phyloP scores from a whole-genome alignment of 2,888 invertebrate genomes.

The Phasia obesa region DNA sequence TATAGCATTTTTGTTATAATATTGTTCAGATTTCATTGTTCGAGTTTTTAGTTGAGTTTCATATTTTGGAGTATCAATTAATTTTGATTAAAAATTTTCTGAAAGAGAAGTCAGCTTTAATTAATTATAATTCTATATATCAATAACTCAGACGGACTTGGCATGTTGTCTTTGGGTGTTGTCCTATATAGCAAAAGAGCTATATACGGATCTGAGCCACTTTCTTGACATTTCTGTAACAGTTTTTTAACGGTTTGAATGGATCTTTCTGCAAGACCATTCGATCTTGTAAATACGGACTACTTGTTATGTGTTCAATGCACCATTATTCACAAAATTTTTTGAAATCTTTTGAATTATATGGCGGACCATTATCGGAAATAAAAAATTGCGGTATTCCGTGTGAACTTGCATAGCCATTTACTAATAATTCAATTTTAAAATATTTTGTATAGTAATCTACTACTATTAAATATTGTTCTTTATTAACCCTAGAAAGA shows the following conservation, averaged over 20 bases:
- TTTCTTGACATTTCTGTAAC: background rate
- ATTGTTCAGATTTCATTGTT: too few relatives aligned
- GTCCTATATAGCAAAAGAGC: too few relatives aligned
- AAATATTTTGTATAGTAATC: too few relatives aligned
- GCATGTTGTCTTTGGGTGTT: background rate
- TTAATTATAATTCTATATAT: background rate
- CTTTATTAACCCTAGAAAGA: too few relatives aligned
- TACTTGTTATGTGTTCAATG: background rate
- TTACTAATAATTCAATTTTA: background rate
- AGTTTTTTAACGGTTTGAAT: background rate
- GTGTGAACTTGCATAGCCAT: background rate
- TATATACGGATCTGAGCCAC: background rate
- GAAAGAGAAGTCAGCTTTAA: background rate
- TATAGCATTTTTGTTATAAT: too few relatives aligned
- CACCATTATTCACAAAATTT: background rate
- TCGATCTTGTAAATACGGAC: constrained; percentile 1
- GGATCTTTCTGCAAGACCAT: constrained; percentile 1
- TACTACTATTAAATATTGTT: too few relatives aligned
- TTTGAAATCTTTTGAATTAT: constrained; percentile 11
- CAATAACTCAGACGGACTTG: background rate
- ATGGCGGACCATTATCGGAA: background rate
- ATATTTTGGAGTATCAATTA: background rate
- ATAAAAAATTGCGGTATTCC: background rate
- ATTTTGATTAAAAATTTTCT: background rate
- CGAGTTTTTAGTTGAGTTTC: background rate